A percentile compares a stretch with the other conserved stretches of the same genome.
Evolutionary conservation across 2,113 vertebrate genomes (phyloP).

Genomic region (Sialia sialis): DNA sequence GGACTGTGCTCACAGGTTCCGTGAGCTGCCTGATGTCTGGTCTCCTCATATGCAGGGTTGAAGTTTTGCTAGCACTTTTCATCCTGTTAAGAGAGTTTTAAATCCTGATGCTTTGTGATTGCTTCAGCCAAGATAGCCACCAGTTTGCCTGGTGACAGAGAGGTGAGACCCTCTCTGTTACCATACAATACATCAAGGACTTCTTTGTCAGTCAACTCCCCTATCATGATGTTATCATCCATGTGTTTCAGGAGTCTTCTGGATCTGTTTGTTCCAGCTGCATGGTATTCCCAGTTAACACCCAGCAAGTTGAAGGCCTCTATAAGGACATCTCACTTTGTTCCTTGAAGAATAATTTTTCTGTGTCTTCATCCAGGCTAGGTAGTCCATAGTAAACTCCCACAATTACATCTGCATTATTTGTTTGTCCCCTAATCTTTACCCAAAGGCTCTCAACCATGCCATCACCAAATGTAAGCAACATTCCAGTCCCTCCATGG

Average conservation of each 20-base stretch:
- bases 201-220: not conserved
- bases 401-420: not conserved
- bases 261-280: not conserved
- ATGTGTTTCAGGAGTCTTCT: not conserved
- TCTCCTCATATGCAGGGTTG: not conserved
- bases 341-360: not conserved
- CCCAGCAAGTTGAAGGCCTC: not conserved
- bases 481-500: not conserved
- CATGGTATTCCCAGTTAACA: not conserved
- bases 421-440: not conserved
- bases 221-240: not conserved
- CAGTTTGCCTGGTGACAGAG: no score
- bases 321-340: not conserved
- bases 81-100: not conserved
- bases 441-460: not conserved
- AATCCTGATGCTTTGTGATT: not conserved
- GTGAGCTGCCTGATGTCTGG: not conserved
- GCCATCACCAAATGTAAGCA: not conserved
- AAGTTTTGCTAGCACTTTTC: not conserved
- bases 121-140: not conserved
- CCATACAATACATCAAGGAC: not conserved
- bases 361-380: not conserved
- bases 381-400: not conserved
- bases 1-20: not conserved
- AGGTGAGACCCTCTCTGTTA: rapidly evolving